Evolutionary conservation across 2,113 vertebrate species (phyloP).

Genomic region (Dromaius novaehollandiae): DNA sequence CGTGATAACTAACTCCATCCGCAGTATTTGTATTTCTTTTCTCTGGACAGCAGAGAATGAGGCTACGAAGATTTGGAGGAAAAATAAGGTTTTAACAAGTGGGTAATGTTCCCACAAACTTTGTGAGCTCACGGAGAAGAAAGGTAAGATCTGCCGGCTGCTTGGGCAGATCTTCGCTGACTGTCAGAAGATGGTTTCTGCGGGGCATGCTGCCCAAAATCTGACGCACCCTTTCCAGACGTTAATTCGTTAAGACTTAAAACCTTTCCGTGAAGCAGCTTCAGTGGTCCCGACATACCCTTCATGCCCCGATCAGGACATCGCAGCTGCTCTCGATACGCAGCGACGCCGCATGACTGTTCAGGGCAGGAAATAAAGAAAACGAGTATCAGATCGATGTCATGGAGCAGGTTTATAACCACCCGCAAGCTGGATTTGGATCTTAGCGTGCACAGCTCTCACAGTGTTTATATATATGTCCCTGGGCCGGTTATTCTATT

Average conservation of each 20-base stretch:
- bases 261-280: background rate
- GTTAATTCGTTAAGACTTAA: background rate
- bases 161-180: background rate
- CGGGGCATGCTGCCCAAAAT: background rate
- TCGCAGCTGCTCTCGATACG: background rate
- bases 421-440: background rate
- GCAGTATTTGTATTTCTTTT: background rate
- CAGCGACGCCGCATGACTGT: background rate
- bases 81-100: background rate
- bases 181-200: background rate
- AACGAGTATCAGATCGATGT: background rate
- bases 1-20: background rate
- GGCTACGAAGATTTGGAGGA: background rate
- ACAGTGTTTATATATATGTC: background rate
- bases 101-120: background rate
- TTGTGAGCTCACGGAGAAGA: conserved; percentile 35
- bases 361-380: background rate
- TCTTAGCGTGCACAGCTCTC: background rate
- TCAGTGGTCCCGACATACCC: background rate
- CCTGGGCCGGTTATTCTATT: background rate
- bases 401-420: background rate
- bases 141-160: background rate
- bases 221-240: background rate
- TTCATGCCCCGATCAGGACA: background rate
- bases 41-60: background rate